Base-by-base conservation (phyloP, 2,888 invertebrate species). In the Phyllotreta striolata region DNA sequence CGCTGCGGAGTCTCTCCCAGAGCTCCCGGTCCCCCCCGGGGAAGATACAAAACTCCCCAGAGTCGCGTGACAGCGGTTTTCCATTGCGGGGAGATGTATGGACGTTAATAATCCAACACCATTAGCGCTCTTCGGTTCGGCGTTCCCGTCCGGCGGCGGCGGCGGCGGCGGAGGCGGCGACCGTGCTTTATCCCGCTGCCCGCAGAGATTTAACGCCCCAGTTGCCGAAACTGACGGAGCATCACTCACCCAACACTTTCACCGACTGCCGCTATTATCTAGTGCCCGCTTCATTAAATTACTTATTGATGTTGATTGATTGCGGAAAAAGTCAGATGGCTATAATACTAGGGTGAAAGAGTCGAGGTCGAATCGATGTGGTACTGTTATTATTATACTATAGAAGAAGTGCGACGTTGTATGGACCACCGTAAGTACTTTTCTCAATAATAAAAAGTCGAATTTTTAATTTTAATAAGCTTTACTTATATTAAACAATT, bases 101-200 rank as follows among this genome's bases (percentile, higher is more conserved):
- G 78, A 77, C 79, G 78, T 78, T 81, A 81, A 81, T 81, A 81
- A 81, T 81, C 81, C 81, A 81, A 76, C 76, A 76, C 80, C 80
- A 81, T 81, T 81, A 81, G 75, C 76, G 77, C 77, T 76, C 74
- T 75, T 71, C 71, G 73, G 70, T 58, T 65, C 57, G 66, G 66
- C 56, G 66, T 65, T 66, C 69, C 70, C 72, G 74, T 71, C 68
- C 73, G 73, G 72, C 71, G n/a, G n/a, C 24, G 24, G 24, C 24
- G 24, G 24, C 24, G 24, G 24, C 24, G 24, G 24, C 1, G 24
- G 68, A 70, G 67, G 71, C 66, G 63, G 69, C 66, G 67, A 66
- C 68, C 62, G 68, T 56, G 66, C 66, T 66, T 63, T 69, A 73
- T 72, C 24, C 72, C 71, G 69, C 67, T 72, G 76, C 74, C 77